A percentile compares a stretch with the other conserved stretches of the same genome.
Evolutionary conservation across 2,888 invertebrate species (phyloP).

Genomic region (Folsomia manolachei): DNA sequence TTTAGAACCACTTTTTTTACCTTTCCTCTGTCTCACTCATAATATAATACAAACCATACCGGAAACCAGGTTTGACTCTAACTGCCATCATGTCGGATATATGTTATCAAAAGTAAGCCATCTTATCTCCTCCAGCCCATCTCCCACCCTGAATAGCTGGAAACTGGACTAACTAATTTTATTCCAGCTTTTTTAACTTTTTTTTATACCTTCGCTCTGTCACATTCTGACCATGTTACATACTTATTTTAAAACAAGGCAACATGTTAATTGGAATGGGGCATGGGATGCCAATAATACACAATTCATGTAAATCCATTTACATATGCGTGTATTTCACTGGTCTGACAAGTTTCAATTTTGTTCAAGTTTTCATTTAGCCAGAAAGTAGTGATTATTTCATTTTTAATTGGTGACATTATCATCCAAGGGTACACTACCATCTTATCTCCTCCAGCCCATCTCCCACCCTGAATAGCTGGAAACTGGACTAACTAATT

Average conservation of each 20-base stretch:
- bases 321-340: too few relatives aligned
- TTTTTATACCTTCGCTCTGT: too few relatives aligned
- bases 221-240: too few relatives aligned
- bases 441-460: neutral
- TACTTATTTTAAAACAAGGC: neutral
- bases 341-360: neutral
- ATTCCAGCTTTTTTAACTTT: too few relatives aligned
- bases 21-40: neutral
- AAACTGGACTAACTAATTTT: too few relatives aligned
- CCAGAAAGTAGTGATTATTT: too few relatives aligned
- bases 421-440: too few relatives aligned
- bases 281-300: too few relatives aligned
- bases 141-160: too few relatives aligned
- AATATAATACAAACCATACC: neutral
- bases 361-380: neutral
- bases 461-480: neutral
- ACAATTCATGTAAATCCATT: too few relatives aligned
- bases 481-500: too few relatives aligned
- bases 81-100: constrained; percentile 23
- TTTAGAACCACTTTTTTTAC: constrained; percentile 1
- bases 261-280: neutral
- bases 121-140: neutral
- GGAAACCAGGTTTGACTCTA: constrained; percentile 15
- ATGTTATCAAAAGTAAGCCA: constrained; percentile 3
- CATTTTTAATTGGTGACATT: neutral